Evolutionary conservation across 2,888 invertebrate species (phyloP).

Genomic region (Agrilus biguttatus): DNA sequence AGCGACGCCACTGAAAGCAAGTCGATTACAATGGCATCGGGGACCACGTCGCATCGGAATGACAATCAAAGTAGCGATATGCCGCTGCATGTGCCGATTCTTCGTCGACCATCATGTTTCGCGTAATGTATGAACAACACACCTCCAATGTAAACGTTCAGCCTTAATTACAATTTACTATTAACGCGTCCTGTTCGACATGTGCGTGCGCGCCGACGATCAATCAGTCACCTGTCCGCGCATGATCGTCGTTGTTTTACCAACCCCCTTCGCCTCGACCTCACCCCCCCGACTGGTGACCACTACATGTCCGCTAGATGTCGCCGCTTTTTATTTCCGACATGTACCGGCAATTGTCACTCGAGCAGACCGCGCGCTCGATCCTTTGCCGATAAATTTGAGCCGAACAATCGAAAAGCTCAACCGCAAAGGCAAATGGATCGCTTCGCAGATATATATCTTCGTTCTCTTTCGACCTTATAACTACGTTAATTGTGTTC

Average conservation of each 20-base stretch:
- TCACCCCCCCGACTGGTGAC: constrained; percentile 7
- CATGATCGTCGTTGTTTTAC: constrained; percentile 12
- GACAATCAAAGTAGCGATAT: too few species aligned
- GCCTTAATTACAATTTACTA: constrained; percentile 29
- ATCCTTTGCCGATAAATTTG: too few species aligned
- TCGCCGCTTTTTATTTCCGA: constrained; percentile 24
- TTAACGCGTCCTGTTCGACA: constrained; percentile 25
- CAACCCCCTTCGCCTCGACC: background rate
- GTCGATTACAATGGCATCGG: too few species aligned
- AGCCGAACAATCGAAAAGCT: too few species aligned
- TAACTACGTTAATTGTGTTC: too few species aligned
- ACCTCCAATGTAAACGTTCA: constrained; percentile 26
- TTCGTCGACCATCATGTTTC: constrained; percentile 20
- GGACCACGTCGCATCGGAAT: too few species aligned
- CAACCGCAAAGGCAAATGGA: too few species aligned
- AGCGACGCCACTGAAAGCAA: too few species aligned
- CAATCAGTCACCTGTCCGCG: constrained; percentile 21
- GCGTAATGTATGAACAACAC: constrained; percentile 25
- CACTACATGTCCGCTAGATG: constrained; percentile 21
- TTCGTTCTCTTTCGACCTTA: too few species aligned
- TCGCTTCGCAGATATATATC: too few species aligned
- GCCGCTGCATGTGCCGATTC: background rate
- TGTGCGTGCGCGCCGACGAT: constrained; percentile 17
- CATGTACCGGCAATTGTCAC: constrained; percentile 25
- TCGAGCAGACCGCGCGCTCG: constrained; percentile 5